Evolutionary conservation across 2,113 vertebrate species (phyloP), one percentile per base, ranked within the genome.

Genomic region (Erpornis zantholeuca): DNA sequence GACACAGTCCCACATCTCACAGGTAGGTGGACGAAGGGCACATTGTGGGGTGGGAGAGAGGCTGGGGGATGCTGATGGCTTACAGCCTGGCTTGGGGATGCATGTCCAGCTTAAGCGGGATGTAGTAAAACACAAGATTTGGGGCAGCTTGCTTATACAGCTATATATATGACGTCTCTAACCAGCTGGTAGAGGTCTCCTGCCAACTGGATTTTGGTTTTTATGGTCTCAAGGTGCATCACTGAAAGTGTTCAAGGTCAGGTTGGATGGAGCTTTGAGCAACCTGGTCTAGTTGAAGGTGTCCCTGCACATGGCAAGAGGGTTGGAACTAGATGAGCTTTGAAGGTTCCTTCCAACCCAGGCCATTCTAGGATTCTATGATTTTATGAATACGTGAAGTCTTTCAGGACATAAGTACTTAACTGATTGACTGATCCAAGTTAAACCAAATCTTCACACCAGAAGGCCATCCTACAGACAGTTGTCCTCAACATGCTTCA

Each of bases 21-120:
- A 99, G 99, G 99, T 99, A 99, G 99, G 99, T 99, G 57, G 92
- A 98, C 8, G 2, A 42, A 47, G 53, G 53, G 10, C 29, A 64
- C 33, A 22, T n/a, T 2, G 2, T 42, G 65, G n/a, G 17, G 18
- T 66, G 50, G 23, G 66, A 44, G n/a, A 12, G 24, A 29, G 14
- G 11, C 31, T 40, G 29, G 8, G 13, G 35, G 31, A 59, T 0
- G 1, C 47, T 2, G 1, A 7, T 68, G 47, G 4, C 44, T 94
- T 73, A 53, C 36, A 5, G 1, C 31, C 61, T 66, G 52, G 7
- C 7, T 44, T 53, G 38, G n/a, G 35, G 54, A 45, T 60, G 45
- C 12, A 11, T 0, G 0, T 50, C 27, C 52, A 56, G 22, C 33
- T 75, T 53, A 40, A 53, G 21, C 69, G 54, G 23, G 52, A 56